Conservation (phyloP, 2,888 invertebrate genomes). For the Periphyllus acericola region DNA sequence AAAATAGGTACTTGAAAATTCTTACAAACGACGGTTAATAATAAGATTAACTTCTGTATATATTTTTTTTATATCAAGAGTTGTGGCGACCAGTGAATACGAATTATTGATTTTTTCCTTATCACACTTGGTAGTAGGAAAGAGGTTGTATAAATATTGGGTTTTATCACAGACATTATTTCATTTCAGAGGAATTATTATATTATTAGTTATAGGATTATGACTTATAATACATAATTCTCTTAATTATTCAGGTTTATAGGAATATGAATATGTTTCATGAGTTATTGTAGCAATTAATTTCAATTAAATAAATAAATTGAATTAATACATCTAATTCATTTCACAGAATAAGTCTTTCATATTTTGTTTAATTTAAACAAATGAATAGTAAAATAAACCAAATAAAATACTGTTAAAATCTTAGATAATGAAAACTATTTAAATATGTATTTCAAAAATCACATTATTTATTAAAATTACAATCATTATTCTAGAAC, state of each 20-base stretch:
- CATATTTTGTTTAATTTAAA: not conserved
- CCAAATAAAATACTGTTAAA: not conserved
- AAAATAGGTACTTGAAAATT: not conserved
- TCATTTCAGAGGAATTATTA: constrained; percentile 1
- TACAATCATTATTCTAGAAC: constrained; percentile 39
- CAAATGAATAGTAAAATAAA: not conserved
- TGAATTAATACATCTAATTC: not conserved
- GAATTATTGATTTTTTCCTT: constrained; percentile 57
- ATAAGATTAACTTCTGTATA: not conserved
- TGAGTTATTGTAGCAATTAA: not conserved
- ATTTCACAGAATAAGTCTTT: not conserved
- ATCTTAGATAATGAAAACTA: constrained; percentile 10
- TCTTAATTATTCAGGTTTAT: not conserved
- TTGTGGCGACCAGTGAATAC: too few species aligned
- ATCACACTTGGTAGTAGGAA: constrained; percentile 16
- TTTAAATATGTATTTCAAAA: constrained; percentile 26
- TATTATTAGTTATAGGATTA: too few species aligned
- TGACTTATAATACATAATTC: not conserved
- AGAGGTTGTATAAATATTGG: constrained; percentile 12
- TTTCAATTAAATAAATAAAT: not conserved
- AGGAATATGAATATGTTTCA: not conserved
- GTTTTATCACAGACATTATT: not conserved
- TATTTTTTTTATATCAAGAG: not conserved
- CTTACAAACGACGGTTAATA: not conserved
- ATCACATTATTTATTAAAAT: constrained; percentile 48